phyloP scores from a whole-genome alignment of 1,140 invertebrate species.

The Caenorhabditis brenneri region DNA sequence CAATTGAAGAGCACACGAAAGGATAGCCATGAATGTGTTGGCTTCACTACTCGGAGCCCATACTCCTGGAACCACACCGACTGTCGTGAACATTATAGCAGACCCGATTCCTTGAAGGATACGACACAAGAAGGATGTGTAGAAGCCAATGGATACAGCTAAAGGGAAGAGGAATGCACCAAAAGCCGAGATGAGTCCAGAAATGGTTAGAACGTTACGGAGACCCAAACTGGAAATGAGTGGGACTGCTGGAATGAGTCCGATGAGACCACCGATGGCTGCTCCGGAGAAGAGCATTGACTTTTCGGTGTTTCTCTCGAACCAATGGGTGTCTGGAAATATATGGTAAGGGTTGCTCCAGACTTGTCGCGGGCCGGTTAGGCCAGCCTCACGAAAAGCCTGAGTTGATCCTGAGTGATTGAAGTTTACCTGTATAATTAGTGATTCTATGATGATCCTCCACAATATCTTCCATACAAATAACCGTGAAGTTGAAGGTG shows the following conservation, averaged over 20 bases:
- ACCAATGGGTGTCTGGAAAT: constrained; percentile 39
- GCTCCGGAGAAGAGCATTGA: constrained; percentile 46
- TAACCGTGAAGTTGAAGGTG: constrained; percentile 55
- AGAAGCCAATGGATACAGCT: constrained; percentile 39
- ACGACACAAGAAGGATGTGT: constrained; percentile 21
- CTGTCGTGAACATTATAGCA: constrained; percentile 38
- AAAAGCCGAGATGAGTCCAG: not conserved
- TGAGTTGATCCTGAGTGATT: too few species aligned
- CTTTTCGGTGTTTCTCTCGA: constrained; percentile 22
- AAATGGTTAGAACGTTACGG: not conserved
- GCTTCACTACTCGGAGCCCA: constrained; percentile 48
- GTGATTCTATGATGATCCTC: constrained; percentile 28
- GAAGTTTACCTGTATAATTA: not conserved
- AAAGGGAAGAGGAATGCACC: constrained; percentile 49
- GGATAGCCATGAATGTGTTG: constrained; percentile 49
- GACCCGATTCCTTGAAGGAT: constrained; percentile 48
- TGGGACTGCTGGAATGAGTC: constrained; percentile 4
- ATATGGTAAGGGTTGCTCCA: too few species aligned
- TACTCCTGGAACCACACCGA: constrained; percentile 32
- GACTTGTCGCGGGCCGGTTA: too few species aligned
- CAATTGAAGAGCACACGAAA: constrained; percentile 52
- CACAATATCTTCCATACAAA: constrained; percentile 55
- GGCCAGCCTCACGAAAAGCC: too few species aligned
- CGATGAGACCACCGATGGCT: constrained; percentile 44
- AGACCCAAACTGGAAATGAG: not conserved